Evolutionary conservation across 2,888 invertebrate species (phyloP).

Genomic region (Dryobotodes eremita): DNA sequence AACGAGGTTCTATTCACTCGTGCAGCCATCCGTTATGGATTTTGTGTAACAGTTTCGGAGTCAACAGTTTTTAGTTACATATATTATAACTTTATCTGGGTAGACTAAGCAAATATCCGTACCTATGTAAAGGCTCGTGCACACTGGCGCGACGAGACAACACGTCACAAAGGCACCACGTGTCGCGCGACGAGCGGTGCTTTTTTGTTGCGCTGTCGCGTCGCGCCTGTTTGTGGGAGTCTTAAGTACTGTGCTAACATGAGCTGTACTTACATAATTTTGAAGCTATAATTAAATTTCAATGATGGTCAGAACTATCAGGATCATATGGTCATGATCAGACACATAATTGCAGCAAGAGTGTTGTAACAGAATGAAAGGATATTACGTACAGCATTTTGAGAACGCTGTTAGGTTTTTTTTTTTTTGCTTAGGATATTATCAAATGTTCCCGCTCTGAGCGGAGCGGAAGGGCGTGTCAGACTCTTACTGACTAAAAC

Average conservation of each 20-base stretch:
- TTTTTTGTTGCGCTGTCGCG: too few species aligned
- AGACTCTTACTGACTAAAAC: too few species aligned
- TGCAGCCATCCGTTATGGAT: conserved; percentile 21
- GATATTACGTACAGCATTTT: background rate
- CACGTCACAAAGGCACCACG: too few species aligned
- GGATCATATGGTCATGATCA: background rate
- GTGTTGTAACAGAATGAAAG: background rate
- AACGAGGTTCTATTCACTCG: conserved; percentile 32
- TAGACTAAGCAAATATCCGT: background rate
- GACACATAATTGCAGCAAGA: background rate
- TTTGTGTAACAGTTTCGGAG: conserved; percentile 29
- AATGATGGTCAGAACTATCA: background rate
- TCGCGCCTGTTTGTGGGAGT: too few species aligned
- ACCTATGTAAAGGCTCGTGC: too few species aligned
- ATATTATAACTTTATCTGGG: conserved; percentile 23
- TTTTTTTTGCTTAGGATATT: too few species aligned
- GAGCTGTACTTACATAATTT: background rate
- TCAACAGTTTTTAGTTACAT: conserved; percentile 15
- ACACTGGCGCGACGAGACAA: too few species aligned
- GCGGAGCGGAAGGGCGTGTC: too few species aligned
- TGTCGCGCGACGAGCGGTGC: too few species aligned
- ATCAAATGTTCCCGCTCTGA: too few species aligned
- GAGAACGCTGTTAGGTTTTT: background rate
- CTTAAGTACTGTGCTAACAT: background rate
- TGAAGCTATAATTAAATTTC: background rate